Evolutionary conservation across 2,888 invertebrate species (phyloP), one percentile per base, ranked within the genome.

Genomic region (Melanostoma scalare): DNA sequence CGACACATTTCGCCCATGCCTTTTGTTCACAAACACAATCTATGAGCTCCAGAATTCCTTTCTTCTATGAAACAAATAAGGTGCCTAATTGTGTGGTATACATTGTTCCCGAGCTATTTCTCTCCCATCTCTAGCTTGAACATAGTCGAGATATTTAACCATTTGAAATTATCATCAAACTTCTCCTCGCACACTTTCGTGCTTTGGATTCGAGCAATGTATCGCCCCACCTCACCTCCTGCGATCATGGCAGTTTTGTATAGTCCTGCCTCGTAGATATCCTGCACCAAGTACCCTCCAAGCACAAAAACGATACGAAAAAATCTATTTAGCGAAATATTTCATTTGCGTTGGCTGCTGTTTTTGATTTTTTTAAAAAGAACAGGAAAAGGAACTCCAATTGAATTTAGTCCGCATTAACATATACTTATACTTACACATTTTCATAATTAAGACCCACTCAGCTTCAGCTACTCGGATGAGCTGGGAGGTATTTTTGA

Each of bases 81-180:
- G 84, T 79, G 84, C 84, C 84, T 84, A 84, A 84, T 84, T 84
- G 84, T 84, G 84, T 84, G 84, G 74, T 84, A 79, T 71, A 79
- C 78, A 84, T 84, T 84, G 79, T 84, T 84, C 84, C 44, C 44
- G 58, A 74, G 82, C 68, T 77, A 82, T 79, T 79, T 71, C 71
- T 58, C 9, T 55, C 40, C 53, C 40, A 40, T 10, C 3, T 31
- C 60, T 52, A 60, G 20, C 58, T 58, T 56, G 44, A 58, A 65
- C 60, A 71, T 74, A 44, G 71, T 52, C 46, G 71, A 74, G 75
- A 79, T 67, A 20, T 75, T 79, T 75, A 65, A 84, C 58, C 78
- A 78, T 78, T 84, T 61, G 71, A 84, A 78, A 84, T 75, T 75
- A 78, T 78, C 58, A 79, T 75, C 67, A 71, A 46, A 74, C 42